These are phyloP conservation scores for Sceloporus undulatus DNA, from an alignment of 2,113 vertebrate genomes.

Conservation along the genomic window DNA sequence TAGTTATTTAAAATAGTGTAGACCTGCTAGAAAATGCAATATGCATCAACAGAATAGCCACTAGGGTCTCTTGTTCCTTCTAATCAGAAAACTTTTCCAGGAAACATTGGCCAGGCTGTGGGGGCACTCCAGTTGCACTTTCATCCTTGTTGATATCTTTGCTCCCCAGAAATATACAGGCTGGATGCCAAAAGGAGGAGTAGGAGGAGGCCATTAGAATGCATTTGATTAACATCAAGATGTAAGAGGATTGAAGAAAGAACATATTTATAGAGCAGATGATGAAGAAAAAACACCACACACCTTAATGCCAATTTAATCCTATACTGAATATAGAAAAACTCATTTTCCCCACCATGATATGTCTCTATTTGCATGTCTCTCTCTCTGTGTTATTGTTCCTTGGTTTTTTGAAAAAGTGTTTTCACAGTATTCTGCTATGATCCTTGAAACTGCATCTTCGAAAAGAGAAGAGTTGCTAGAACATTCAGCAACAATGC, in stretches of 20 bases:
- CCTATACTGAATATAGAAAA: conserved; percentile 2
- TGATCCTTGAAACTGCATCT: conserved; percentile 1
- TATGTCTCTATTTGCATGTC: neutral
- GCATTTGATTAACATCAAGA: conserved; percentile 8
- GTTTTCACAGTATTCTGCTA: conserved; percentile 18
- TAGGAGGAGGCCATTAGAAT: conserved; percentile 1
- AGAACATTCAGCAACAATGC: conserved; percentile 4
- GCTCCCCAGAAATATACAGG: conserved; percentile 42
- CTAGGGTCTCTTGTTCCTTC: conserved; percentile 46
- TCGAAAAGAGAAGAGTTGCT: neutral
- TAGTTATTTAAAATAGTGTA: neutral
- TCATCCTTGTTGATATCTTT: conserved; percentile 34
- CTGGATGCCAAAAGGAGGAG: neutral
- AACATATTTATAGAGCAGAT: conserved; percentile 25
- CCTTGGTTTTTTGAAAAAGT: neutral
- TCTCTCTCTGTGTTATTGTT: neutral
- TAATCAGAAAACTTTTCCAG: conserved; percentile 36
- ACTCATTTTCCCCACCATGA: conserved; percentile 3
- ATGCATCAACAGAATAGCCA: conserved; percentile 38
- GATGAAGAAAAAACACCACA: conserved; percentile 19
- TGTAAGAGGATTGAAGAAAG: conserved; percentile 40
- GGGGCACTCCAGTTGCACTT: conserved; percentile 12
- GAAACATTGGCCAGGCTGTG: conserved; percentile 32
- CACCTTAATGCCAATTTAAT: neutral
- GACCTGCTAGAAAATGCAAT: conserved; percentile 25